A percentile compares a stretch with the other conserved stretches of the same genome.
Evolutionary conservation across 1,140 invertebrate genomes (phyloP).

Genomic region (Trichonephila clavipes): DNA sequence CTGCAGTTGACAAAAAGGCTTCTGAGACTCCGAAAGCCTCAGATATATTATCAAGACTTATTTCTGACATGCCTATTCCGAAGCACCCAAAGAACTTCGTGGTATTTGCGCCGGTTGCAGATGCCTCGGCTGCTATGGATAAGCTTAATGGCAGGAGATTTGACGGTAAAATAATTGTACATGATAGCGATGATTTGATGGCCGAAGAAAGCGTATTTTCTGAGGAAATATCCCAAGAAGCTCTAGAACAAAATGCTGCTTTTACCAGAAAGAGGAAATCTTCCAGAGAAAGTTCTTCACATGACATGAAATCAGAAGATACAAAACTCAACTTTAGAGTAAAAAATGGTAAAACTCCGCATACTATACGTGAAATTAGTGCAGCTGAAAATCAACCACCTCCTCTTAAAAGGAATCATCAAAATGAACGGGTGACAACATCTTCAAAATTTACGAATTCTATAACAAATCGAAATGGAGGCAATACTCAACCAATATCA

Average conservation of each 20-base stretch:
- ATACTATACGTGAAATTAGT: background rate
- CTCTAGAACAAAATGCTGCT: background rate
- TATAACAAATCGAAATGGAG: background rate
- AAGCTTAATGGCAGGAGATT: slow-evolving; percentile 31
- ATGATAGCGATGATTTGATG: slow-evolving; percentile 46
- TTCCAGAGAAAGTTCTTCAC: background rate
- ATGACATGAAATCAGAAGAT: background rate
- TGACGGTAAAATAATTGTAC: slow-evolving; percentile 31
- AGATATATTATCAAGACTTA: slow-evolving; percentile 64
- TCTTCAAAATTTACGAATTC: background rate
- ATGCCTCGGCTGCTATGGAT: background rate
- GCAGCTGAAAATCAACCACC: background rate
- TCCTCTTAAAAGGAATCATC: background rate
- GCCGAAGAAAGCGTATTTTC: slow-evolving; percentile 56
- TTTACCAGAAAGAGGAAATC: slow-evolving; percentile 38
- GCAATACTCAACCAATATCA: background rate
- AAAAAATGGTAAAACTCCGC: background rate
- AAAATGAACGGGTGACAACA: background rate
- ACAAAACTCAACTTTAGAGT: background rate
- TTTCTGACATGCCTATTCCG: slow-evolving; percentile 66
- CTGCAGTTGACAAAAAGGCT: background rate
- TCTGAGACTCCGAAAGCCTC: slow-evolving; percentile 1
- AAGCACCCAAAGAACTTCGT: slow-evolving; percentile 69
- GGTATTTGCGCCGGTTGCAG: slow-evolving; percentile 66
- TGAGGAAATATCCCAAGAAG: slow-evolving; percentile 22